Conservation (phyloP, 2,797 vertebrate species). For the Myotis daubentonii region DNA sequence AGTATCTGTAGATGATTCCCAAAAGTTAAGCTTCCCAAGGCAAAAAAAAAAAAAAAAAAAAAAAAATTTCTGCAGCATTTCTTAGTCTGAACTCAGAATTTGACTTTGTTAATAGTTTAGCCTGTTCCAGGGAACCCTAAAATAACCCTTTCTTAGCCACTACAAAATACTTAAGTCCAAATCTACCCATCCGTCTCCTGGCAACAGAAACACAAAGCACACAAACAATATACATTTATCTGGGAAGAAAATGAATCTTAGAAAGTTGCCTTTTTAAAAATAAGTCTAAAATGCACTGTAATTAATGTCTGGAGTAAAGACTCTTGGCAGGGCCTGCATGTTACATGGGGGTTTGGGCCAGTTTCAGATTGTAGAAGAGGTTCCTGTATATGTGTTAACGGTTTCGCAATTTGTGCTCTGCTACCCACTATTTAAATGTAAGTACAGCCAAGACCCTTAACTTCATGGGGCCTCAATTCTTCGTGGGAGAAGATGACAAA, state of each 20-base stretch:
- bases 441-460: not conserved
- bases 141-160: not conserved
- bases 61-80: accelerated
- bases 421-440: not conserved
- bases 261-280: not conserved
- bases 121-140: not conserved
- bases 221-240: not conserved
- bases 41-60: too few relatives aligned
- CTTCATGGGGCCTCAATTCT: not conserved
- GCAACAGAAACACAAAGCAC: not conserved
- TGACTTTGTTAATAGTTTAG: not conserved
- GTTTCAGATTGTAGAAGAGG: not conserved
- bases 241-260: not conserved
- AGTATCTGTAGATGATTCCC: not conserved
- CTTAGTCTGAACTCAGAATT: conserved; percentile 1
- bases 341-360: not conserved
- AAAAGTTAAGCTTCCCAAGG: not conserved
- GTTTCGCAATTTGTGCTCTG: not conserved
- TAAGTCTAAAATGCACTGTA: not conserved
- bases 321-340: not conserved
- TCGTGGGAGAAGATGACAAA: not conserved
- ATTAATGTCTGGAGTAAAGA: not conserved
- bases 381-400: not conserved
- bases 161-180: not conserved
- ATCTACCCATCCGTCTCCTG: not conserved